Percentiles rank a stretch among this genome's conserved stretches.
Evolutionary conservation across 2,113 vertebrate species (phyloP).

Genomic region (Cyanoderma ruficeps): DNA sequence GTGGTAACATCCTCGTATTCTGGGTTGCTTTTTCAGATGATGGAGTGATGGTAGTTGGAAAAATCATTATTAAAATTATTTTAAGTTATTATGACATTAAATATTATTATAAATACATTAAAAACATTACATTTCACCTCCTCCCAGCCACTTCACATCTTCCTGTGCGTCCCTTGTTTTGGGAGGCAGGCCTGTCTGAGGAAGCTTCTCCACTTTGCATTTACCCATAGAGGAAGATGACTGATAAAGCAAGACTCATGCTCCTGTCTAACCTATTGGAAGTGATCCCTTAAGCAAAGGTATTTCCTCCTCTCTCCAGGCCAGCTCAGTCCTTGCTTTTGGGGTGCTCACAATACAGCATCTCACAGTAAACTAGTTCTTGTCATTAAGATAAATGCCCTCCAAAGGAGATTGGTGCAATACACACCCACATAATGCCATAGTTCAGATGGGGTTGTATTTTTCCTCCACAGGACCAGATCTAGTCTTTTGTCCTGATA

Average conservation of each 20-base stretch:
- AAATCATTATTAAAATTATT: not conserved
- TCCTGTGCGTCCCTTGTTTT: not conserved
- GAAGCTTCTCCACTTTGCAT: not conserved
- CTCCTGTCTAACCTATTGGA: not conserved
- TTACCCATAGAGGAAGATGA: not conserved
- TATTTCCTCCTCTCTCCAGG: not conserved
- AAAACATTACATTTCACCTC: not conserved
- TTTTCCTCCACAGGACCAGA: not conserved
- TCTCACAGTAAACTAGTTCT: not conserved
- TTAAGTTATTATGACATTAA: not conserved
- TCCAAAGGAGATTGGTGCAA: not conserved
- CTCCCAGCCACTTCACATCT: not conserved
- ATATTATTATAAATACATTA: not conserved
- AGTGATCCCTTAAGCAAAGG: not conserved
- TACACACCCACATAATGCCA: rapidly evolving
- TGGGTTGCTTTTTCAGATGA: not conserved
- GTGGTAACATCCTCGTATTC: not conserved
- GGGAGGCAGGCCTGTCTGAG: not conserved
- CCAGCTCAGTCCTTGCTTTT: not conserved
- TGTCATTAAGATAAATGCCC: not conserved
- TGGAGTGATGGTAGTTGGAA: not conserved
- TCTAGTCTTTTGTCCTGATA: not conserved
- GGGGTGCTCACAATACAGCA: not conserved
- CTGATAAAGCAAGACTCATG: not conserved
- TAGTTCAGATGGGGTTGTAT: not conserved